These are phyloP conservation scores for Drosophila robusta DNA, from an alignment of 2,888 invertebrate species.

Conservation along the genomic window DNA sequence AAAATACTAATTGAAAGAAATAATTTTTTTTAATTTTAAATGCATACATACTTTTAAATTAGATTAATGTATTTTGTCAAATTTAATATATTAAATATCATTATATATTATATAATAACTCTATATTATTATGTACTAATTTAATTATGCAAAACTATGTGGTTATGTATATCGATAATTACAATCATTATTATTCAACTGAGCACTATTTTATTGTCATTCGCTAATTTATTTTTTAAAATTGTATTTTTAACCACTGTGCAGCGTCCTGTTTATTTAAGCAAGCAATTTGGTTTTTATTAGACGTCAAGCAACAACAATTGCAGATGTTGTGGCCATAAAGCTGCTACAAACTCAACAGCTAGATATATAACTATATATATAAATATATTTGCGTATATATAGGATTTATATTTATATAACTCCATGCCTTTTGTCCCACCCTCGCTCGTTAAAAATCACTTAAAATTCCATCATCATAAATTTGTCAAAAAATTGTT, in stretches of 20 bases:
- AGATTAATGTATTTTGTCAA: too few relatives aligned
- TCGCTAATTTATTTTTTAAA: too few relatives aligned
- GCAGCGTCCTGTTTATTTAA: conserved; percentile 43
- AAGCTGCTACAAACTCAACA: conserved; percentile 12
- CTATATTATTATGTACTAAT: too few relatives aligned
- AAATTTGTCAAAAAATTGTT: conserved; percentile 82
- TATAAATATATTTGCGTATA: background rate
- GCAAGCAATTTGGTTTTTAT: conserved; percentile 61
- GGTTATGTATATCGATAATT: too few relatives aligned
- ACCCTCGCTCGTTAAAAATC: conserved; percentile 83
- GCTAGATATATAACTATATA: conserved; percentile 7
- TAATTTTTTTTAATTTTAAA: too few relatives aligned
- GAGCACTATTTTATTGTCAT: too few relatives aligned
- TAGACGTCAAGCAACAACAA: conserved; percentile 29
- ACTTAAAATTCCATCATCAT: conserved; percentile 85
- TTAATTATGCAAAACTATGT: too few relatives aligned
- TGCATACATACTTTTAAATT: too few relatives aligned
- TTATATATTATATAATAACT: too few relatives aligned
- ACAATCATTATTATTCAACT: too few relatives aligned
- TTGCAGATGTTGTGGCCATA: conserved; percentile 12
- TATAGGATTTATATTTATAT: conserved; percentile 3
- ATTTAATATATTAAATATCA: too few relatives aligned
- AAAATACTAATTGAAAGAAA: too few relatives aligned
- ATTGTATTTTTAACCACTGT: background rate
- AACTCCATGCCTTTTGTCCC: conserved; percentile 20